phyloP scores from a whole-genome alignment of 2,888 invertebrate species.

The Arge pagana region DNA sequence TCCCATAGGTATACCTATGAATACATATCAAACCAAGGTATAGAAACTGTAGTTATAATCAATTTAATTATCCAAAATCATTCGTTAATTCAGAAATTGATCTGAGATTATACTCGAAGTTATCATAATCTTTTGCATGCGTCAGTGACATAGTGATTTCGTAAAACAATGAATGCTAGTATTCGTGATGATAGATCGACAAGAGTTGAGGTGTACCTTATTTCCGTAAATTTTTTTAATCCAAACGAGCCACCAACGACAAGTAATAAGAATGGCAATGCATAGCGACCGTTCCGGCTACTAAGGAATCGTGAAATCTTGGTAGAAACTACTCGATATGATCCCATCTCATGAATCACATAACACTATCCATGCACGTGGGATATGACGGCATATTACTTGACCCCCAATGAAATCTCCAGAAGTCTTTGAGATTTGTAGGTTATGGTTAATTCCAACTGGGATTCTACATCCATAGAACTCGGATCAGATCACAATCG shows the following conservation, averaged over 20 bases:
- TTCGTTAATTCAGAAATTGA: too few relatives aligned
- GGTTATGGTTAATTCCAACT: slow-evolving; percentile 8
- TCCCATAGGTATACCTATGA: slow-evolving; percentile 62
- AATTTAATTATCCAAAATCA: too few relatives aligned
- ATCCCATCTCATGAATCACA: slow-evolving; percentile 1
- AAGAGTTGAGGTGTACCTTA: slow-evolving; percentile 62
- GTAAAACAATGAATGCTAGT: slow-evolving; percentile 11
- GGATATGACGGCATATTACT: neutral
- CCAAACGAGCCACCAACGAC: slow-evolving; percentile 80
- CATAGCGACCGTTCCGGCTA: slow-evolving; percentile 59
- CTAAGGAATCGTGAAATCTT: neutral
- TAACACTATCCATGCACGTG: neutral
- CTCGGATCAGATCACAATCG: too few relatives aligned
- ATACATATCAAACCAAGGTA: too few relatives aligned
- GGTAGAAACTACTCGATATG: slow-evolving; percentile 1
- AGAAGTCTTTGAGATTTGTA: neutral
- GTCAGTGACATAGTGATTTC: too few relatives aligned
- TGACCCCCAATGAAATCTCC: neutral
- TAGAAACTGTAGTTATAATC: slow-evolving; percentile 52
- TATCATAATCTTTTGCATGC: slow-evolving; percentile 2
- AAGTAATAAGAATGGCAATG: slow-evolving; percentile 74
- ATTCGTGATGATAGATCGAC: neutral
- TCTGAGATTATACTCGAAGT: too few relatives aligned
- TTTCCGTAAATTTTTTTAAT: slow-evolving; percentile 72
- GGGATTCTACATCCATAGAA: too few relatives aligned